phyloP scores from a whole-genome alignment of 2,797 vertebrate species.

The Rhincodon typus region DNA sequence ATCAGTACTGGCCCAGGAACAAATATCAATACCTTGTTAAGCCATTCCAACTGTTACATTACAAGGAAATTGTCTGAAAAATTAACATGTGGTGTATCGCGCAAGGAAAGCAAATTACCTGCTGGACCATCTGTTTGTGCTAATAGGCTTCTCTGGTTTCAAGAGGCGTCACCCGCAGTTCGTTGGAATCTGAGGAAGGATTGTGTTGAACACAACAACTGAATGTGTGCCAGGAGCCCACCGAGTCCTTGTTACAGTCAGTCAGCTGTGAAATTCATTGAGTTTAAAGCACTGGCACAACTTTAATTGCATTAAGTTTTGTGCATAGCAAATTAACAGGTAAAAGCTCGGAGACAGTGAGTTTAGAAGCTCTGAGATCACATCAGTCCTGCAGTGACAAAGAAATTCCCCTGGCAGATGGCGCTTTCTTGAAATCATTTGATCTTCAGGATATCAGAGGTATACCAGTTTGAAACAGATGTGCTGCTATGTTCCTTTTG shows the following conservation, averaged over 20 bases:
- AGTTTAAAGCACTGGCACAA: neutral
- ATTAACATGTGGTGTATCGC: neutral
- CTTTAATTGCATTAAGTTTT: neutral
- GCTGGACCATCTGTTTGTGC: neutral
- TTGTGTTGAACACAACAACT: neutral
- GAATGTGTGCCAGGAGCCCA: neutral
- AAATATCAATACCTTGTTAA: neutral
- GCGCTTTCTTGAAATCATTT: slow-evolving; percentile 6
- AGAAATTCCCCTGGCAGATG: neutral
- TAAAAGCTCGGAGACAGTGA: neutral
- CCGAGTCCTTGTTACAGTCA: neutral
- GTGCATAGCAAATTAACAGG: neutral
- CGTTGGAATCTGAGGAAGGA: neutral
- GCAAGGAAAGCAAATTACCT: neutral
- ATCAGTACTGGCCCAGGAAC: neutral
- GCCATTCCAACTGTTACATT: neutral
- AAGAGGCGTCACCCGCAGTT: neutral
- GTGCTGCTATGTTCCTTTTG: neutral
- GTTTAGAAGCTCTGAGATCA: neutral
- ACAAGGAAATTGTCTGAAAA: neutral
- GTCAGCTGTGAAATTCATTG: neutral
- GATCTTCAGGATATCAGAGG: slow-evolving; percentile 19
- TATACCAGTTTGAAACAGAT: slow-evolving; percentile 24
- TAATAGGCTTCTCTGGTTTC: neutral
- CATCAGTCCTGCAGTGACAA: neutral